Evolutionary conservation across 2,888 invertebrate genomes (phyloP), one percentile per base, ranked within the genome.

Genomic region (Hylaea fasciaria): DNA sequence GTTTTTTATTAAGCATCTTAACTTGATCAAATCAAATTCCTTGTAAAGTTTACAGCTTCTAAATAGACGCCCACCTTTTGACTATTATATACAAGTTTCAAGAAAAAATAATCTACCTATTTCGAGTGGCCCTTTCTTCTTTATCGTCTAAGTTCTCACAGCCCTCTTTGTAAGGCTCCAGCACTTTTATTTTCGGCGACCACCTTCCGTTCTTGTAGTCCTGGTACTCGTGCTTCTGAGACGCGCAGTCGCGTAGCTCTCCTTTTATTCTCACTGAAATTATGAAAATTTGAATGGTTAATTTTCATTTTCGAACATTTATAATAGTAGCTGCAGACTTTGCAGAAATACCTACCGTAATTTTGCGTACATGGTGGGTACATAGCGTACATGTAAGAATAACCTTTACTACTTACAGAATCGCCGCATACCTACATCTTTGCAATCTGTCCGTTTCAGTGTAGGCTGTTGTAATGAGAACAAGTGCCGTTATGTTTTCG

Each of bases 111-210:
- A 9, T 2, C 53, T 73, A 91, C 87, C 94, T 93, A 0, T 94
- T 92, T 41, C 93, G 92, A 28, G 94, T 93, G 28, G 92, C 93
- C 56, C 94, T 93, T 62, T 93, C 90, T 2, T 94, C 95, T 73
- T 95, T 94, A 72, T 95, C 94, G 71, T 95, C 94, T 9, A 93
- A 89, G 53, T 88, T 86, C 57, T 92, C 86, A 78, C 97, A 97
- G 10, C 96, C 96, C 75, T 95, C 95, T 56, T 89, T 76, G 78
- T 96, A 97, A 0, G 95, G 95, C 76, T 95, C 95, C 68, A 95
- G 93, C 37, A 97, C 93, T 68, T 93, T 92, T 65, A 94, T 93
- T 76, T 94, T 93, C 45, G 92, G 89, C 41, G 93, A 89, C 96
- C 96, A 97, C 68, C 86, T 86, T 12, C 94, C 94, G 63, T 94